Base-by-base conservation (phyloP, 2,888 invertebrate genomes). In the Platerodrilus igneus region DNA sequence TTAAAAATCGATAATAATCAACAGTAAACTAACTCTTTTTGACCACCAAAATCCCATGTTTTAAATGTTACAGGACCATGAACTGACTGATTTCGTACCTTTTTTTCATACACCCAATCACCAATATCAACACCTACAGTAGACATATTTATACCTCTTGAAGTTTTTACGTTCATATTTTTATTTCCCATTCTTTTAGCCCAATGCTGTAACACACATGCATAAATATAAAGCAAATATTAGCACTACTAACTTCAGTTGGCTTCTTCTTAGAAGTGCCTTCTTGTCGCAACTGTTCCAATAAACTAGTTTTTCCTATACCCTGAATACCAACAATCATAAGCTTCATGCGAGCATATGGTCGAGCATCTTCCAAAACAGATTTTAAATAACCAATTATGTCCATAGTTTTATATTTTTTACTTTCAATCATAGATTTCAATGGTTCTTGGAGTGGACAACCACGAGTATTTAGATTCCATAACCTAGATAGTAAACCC, bases 21-120 rank as follows among this genome's bases (percentile, higher is more conserved):
- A 21, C 10, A 14, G 7, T 4, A 15, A 21, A 68, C 74, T 69
- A 56, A 83, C 79, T 99, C 97, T 62, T 86, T 83, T 71, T 96
- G 97, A 0, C 97, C 97, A 3, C 96, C 96, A 69, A 99, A 99
- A 69, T 99, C 99, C 97, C 97, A 99, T 0, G 97, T 97, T 35
- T 95, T 73, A 69, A 93, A 93, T 15, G 89, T 83, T 34, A 95
- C 86, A 0, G 93, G 85, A 0, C 88, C 89, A 58, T 82, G 79
- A 1, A 79, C 77, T 0, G 80, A 79, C 20, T 79, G 79, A 1
- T 88, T 82, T 14, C 86, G 74, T 4, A 82, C 73, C 61, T 87
- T 82, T 60, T 88, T 88, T 65, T 94, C 94, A 64, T 89, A 92
- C 13, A 86, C 75, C 89, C 96, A 94, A 51, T 92, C 88, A 26